Base-by-base conservation (phyloP, 2,888 invertebrate genomes). In the Cantharis nigra region DNA sequence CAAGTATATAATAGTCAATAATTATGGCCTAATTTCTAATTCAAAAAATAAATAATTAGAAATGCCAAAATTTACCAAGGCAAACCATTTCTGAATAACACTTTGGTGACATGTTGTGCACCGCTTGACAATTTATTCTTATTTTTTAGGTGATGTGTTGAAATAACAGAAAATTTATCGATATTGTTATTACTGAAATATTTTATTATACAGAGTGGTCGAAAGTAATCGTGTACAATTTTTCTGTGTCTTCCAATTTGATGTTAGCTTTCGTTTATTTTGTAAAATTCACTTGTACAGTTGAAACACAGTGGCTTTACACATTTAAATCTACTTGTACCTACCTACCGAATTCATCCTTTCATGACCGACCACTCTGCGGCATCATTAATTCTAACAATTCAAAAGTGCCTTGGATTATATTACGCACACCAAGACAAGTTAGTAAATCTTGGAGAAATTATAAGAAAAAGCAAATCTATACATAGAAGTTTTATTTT, bases 401-500 rank as follows among this genome's bases (percentile, higher is more conserved):
- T 49, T 49, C 5, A 13, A 67, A 67, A 67, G 65, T 67, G 65
- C 65, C 65, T 67, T 67, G 65, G 26, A 67, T 67, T 26, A 67
- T n/a, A 65, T n/a, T n/a, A 67, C 65, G 65, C 65, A 67, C 65
- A 67, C n/a, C 11, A 20, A 26, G 65, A 20, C n/a, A n/a, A 67
- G 13, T n/a, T n/a, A n/a, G n/a, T 64, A 67, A 11, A 26, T 67
- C 65, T 14, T 67, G 23, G 11, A 23, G 26, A 14, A 23, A 67
- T 23, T 67, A 65, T 23, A 65, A 65, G 20, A 49, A 49, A 49
- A 49, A n/a, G n/a, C 49, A 49, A 49, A n/a, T 67, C n/a, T 23
- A 67, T 74, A 74, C 74, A 74, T 74, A 74, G 69, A 74, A 74
- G 74, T 74, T 74, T 74, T 74, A 74, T 74, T 74, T 74, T 74